These are phyloP conservation scores for Carettochelys insculpta DNA, from an alignment of 2,113 vertebrate genomes.

Conservation along the genomic window DNA sequence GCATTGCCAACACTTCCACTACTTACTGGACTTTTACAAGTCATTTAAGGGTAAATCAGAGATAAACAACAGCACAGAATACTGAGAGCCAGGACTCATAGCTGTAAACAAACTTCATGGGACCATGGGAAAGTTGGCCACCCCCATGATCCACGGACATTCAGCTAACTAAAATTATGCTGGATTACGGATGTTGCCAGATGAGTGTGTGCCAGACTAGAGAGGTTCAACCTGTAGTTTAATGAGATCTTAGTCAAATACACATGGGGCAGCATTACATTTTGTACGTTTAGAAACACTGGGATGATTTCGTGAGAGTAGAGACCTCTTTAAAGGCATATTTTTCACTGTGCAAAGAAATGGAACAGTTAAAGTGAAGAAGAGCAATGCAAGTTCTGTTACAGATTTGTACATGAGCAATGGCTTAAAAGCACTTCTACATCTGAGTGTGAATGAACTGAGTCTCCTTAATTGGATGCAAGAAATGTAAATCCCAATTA, in stretches of 20 bases:
- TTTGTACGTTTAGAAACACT: neutral
- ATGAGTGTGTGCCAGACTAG: too few species aligned
- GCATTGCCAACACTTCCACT: too few species aligned
- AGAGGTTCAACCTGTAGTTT: too few species aligned
- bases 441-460: neutral
- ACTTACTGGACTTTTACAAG: too few species aligned
- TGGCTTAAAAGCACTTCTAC: conserved; percentile 12
- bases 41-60: too few species aligned
- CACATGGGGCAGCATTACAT: neutral
- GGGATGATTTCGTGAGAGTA: neutral
- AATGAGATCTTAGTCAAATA: neutral
- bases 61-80: too few species aligned
- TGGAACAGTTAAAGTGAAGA: neutral
- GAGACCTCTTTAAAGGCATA: neutral
- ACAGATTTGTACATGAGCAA: neutral
- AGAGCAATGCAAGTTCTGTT: neutral
- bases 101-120: too few species aligned
- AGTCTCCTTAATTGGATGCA: neutral
- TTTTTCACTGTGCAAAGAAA: neutral
- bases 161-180: too few species aligned
- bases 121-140: too few species aligned
- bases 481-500: neutral
- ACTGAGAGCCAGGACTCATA: too few species aligned
- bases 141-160: too few species aligned
- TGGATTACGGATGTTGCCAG: too few species aligned